phyloP scores from a whole-genome alignment of 2,113 vertebrate species.

The Circaetus gallicus region DNA sequence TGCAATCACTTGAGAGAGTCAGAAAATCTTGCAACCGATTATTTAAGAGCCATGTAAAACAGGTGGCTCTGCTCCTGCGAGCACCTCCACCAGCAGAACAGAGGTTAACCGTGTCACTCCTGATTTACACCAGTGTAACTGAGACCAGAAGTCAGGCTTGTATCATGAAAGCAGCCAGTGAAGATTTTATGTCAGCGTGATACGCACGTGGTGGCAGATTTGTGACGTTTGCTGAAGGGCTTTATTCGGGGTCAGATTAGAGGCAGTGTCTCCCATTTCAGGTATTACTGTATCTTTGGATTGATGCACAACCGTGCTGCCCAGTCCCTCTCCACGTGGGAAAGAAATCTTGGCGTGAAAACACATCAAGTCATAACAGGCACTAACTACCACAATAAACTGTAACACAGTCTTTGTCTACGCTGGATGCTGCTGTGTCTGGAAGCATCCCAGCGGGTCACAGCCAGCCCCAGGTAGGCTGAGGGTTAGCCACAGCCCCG shows the following conservation, averaged over 20 bases:
- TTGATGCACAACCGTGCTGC: background rate
- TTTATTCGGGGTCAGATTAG: background rate
- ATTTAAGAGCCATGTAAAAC: background rate
- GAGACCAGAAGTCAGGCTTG: background rate
- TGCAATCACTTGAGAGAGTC: background rate
- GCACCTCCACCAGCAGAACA: background rate
- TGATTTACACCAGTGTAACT: background rate
- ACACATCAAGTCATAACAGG: background rate
- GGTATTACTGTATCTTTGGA: background rate
- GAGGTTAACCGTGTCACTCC: background rate
- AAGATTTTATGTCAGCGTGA: background rate
- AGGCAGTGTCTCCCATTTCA: background rate
- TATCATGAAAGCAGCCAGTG: background rate
- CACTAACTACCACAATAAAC: background rate
- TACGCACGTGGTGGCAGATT: background rate
- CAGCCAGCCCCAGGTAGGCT: background rate
- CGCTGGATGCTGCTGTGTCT: background rate
- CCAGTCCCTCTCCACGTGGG: background rate
- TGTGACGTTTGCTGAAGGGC: background rate
- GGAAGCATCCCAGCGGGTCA: background rate
- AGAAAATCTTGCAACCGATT: background rate
- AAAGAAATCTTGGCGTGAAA: background rate
- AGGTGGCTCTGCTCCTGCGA: background rate
- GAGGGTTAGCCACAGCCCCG: background rate
- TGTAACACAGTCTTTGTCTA: background rate